These are phyloP conservation scores for Diaprepes abbreviatus DNA, from an alignment of 2,888 invertebrate genomes.

Conservation along the genomic window DNA sequence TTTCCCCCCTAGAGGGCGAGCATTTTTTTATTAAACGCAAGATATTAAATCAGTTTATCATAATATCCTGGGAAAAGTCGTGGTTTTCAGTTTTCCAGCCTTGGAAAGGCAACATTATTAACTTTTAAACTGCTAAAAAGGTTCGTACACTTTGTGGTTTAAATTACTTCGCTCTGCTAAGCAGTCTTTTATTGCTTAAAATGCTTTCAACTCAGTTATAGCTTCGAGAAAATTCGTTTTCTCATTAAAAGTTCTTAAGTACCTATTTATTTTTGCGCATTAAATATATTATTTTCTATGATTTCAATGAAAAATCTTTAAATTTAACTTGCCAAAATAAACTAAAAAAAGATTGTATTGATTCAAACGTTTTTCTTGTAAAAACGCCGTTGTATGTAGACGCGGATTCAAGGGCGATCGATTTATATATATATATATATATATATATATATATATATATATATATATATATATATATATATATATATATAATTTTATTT, in stretches of 20 bases:
- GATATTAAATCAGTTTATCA: conserved; percentile 66
- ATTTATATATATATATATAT: too few relatives aligned
- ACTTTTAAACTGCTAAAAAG: conserved; percentile 59
- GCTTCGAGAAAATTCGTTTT: conserved; percentile 27
- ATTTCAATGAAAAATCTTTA: too few relatives aligned
- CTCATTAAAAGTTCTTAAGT: conserved; percentile 29
- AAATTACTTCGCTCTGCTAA: conserved; percentile 45
- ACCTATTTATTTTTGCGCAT: too few relatives aligned
- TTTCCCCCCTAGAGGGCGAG: conserved; percentile 7
- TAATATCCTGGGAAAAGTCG: conserved; percentile 61
- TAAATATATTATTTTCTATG: too few relatives aligned
- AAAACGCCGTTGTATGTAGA: too few relatives aligned
- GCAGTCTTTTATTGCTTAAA: conserved; percentile 46
- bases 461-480: too few relatives aligned
- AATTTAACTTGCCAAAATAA: too few relatives aligned
- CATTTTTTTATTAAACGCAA: conserved; percentile 61
- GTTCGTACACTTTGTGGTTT: conserved; percentile 50
- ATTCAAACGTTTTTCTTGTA: too few relatives aligned
- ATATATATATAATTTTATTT: too few relatives aligned
- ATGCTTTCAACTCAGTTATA: conserved; percentile 15
- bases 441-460: too few relatives aligned
- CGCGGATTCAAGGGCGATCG: too few relatives aligned
- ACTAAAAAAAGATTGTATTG: too few relatives aligned
- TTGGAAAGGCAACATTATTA: conserved; percentile 59
- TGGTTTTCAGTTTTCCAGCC: conserved; percentile 56